Percentiles rank a stretch among this genome's conserved stretches.
phyloP scores from a whole-genome alignment of 2,797 vertebrate species.

The Australoheros facetus region DNA sequence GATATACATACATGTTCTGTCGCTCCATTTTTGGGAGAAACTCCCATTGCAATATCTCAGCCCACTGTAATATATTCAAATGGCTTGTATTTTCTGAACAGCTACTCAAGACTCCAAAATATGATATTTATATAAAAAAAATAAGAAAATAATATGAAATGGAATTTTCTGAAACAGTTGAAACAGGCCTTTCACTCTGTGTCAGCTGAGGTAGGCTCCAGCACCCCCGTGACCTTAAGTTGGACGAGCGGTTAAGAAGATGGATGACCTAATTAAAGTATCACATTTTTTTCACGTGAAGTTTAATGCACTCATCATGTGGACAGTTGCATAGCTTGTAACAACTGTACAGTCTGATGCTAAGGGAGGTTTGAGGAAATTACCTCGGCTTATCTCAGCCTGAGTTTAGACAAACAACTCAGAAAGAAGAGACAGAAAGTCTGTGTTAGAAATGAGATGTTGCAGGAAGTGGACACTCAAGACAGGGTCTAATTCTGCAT shows the following conservation, averaged over 20 bases:
- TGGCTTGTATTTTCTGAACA: background rate
- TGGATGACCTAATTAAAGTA: background rate
- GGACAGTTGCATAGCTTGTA: background rate
- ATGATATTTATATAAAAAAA: background rate
- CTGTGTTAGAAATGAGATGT: background rate
- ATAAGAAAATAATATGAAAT: background rate
- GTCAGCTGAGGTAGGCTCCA: background rate
- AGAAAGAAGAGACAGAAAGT: background rate
- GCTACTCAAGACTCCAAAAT: background rate
- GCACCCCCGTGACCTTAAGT: background rate
- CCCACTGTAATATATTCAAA: background rate
- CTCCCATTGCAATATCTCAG: background rate
- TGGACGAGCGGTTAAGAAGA: background rate
- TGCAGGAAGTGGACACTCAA: background rate
- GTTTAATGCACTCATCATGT: background rate
- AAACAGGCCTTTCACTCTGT: background rate
- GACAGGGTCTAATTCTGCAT: background rate
- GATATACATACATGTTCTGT: too few species aligned
- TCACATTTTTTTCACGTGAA: background rate
- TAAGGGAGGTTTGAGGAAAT: background rate
- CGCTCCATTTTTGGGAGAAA: background rate
- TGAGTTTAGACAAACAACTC: background rate
- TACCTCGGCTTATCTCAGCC: background rate
- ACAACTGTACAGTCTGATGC: background rate
- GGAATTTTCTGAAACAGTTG: background rate